Conservation (phyloP, 1,140 invertebrate genomes). For the Caenorhabditis latens region DNA sequence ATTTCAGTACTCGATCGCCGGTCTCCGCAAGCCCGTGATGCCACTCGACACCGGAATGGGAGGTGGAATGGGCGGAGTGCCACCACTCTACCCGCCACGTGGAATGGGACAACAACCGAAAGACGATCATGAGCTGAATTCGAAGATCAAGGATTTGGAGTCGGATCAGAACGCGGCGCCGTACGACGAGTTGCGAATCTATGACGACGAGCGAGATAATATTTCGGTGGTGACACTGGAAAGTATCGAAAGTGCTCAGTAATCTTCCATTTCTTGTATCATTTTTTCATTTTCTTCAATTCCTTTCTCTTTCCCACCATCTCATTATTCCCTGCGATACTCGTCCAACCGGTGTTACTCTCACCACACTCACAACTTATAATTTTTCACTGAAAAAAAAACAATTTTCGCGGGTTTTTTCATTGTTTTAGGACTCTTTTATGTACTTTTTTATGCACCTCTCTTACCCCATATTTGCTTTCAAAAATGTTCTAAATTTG, state of each 20-base stretch:
- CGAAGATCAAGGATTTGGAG: slow-evolving; percentile 75
- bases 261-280: background rate
- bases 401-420: background rate
- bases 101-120: slow-evolving; percentile 54
- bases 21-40: slow-evolving; percentile 77
- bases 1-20: slow-evolving; percentile 73
- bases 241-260: slow-evolving; percentile 59
- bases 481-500: background rate
- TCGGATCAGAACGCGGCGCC: slow-evolving; percentile 76
- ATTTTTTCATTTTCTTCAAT: background rate
- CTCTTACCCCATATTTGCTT: background rate
- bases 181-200: slow-evolving; percentile 76
- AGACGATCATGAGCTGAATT: slow-evolving; percentile 74
- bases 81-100: slow-evolving; percentile 67
- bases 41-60: slow-evolving; percentile 68
- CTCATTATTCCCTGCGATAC: slow-evolving; percentile 45
- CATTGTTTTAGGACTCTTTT: background rate
- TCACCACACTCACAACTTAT: background rate
- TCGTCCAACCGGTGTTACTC: slow-evolving; percentile 42
- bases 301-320: background rate
- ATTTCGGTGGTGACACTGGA: slow-evolving; percentile 75
- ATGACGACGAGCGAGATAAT: slow-evolving; percentile 76
- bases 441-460: slow-evolving; percentile 19
- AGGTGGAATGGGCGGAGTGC: slow-evolving; percentile 57
- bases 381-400: background rate